Evolutionary conservation across 2,797 vertebrate species (phyloP), one percentile per base, ranked within the genome.

Genomic region (Coccyzus lansbergi): DNA sequence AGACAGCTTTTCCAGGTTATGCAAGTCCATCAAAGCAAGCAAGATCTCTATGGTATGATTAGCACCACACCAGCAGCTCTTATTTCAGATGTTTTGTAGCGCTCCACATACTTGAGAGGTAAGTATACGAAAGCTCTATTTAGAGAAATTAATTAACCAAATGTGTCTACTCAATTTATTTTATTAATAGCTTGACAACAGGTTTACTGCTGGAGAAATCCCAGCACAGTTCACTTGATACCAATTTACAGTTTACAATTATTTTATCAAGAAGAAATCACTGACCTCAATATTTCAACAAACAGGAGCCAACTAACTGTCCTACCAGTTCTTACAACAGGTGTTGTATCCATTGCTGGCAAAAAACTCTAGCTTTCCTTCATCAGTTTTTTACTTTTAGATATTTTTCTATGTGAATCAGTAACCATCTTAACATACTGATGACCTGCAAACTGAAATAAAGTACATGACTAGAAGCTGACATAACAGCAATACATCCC

Each of bases 291-390:
- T 67, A 77, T 52, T 67, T 59, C 49, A 33, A 26, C 58, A 51
- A 75, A 44, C 1, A 4, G 16, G 74, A 79, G 80, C 25, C 15
- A 63, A 79, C 33, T 44, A 86, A 65, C 20, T 42, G 36, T 42
- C 36, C 42, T 4, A 8, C 7, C 12, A 62, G 29, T 12, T 16
- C 59, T 56, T 19, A 71, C 40, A 88, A 68, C 13, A 67, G 31
- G 11, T 53, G 29, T 17, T 65, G 10, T 4, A 28, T 20, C 51
- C 14, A 15, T 10, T 14, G 28, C 19, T 8, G 58, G 20, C 16
- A 74, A 68, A 67, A 31, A 0, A 0, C 3, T 9, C 55, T 48
- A 62, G 17, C 9, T 80, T 69, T n/a, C 56, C 62, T 74, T 12
- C 33, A 67, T 56, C 22, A 56, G 25, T 91, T 71, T 64, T 56